phyloP scores from a whole-genome alignment of 2,113 vertebrate species.

The Odontophorus gujanensis region DNA sequence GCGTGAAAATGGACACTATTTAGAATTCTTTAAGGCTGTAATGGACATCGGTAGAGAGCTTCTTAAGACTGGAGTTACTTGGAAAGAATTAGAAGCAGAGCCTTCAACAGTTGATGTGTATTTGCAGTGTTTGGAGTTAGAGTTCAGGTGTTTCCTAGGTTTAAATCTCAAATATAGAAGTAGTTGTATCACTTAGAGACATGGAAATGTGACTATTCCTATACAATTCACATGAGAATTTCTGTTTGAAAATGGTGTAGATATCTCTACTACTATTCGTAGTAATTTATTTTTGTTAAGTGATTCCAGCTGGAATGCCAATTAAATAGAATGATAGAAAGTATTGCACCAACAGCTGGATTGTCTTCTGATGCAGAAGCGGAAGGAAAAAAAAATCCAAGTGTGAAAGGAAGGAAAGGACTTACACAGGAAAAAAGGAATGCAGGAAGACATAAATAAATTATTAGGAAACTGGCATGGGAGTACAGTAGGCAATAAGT shows the following conservation, averaged over 20 bases:
- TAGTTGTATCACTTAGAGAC: background rate
- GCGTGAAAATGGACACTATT: background rate
- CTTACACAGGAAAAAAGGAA: background rate
- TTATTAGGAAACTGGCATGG: background rate
- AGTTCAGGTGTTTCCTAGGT: background rate
- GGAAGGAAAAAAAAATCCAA: background rate
- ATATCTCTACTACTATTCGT: background rate
- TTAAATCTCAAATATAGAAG: background rate
- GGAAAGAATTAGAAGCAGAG: background rate
- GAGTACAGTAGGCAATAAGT: background rate
- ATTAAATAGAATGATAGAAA: background rate
- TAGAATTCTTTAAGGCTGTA: background rate
- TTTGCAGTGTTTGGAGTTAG: background rate
- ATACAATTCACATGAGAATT: background rate
- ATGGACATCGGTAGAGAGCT: background rate
- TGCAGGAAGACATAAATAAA: background rate
- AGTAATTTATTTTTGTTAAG: background rate
- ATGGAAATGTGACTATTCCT: background rate
- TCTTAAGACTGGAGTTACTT: background rate
- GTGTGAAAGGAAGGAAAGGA: background rate
- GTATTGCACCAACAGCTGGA: background rate
- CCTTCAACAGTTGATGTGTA: background rate
- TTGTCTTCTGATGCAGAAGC: background rate
- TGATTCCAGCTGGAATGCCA: background rate
- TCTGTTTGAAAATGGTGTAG: background rate